These are phyloP conservation scores for Stenotaenia linearis DNA, from an alignment of 2,888 invertebrate genomes.

Conservation along the genomic window DNA sequence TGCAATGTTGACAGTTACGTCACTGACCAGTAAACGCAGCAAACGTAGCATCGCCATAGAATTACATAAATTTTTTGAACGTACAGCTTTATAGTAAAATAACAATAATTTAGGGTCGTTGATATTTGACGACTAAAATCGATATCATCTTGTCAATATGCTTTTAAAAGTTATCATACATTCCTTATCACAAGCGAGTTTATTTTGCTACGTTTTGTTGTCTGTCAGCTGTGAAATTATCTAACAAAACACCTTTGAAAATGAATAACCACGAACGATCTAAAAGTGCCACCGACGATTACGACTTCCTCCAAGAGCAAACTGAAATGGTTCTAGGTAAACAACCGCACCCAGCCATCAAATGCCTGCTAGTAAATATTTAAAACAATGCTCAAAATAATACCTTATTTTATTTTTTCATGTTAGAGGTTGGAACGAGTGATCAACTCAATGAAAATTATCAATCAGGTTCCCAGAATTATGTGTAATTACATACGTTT, in stretches of 20 bases:
- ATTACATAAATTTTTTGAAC: no score
- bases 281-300: neutral
- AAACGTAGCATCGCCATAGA: no score
- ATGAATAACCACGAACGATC: neutral
- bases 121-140: no score
- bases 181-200: neutral
- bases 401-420: neutral
- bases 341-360: neutral
- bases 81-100: no score
- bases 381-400: neutral
- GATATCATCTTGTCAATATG: no score
- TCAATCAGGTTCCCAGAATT: neutral
- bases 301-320: neutral
- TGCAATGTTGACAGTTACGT: no score
- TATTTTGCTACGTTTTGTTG: neutral
- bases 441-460: neutral
- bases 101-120: no score
- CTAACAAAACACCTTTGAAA: neutral
- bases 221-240: neutral
- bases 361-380: neutral
- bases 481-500: neutral
- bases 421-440: neutral
- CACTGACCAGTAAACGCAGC: no score
- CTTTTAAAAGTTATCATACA: no score
- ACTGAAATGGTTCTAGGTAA: neutral